Conservation (phyloP, 2,888 invertebrate species). For the Loripinus fragilis region DNA sequence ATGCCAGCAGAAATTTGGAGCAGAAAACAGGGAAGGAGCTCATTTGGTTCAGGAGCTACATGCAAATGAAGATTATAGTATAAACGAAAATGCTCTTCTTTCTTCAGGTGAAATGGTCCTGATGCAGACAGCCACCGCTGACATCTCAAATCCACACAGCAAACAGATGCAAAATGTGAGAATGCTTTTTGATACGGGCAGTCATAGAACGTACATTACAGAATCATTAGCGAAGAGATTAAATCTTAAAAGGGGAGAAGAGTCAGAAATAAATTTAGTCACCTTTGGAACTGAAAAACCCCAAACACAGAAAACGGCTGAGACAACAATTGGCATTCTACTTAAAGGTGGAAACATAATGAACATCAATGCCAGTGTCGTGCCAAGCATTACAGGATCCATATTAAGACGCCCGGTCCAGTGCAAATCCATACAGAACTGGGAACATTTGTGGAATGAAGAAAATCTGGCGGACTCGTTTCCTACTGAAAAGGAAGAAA, state of each 20-base stretch:
- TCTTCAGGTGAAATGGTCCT: conserved; percentile 22
- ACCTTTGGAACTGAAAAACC: conserved; percentile 10
- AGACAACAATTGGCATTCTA: conserved; percentile 5
- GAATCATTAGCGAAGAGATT: conserved; percentile 23
- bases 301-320: neutral
- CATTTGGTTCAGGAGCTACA: conserved; percentile 13
- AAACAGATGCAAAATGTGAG: conserved; percentile 5
- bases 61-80: conserved; percentile 3
- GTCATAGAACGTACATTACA: conserved; percentile 15
- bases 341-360: conserved; percentile 4
- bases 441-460: conserved; percentile 17
- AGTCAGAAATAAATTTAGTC: conserved; percentile 2
- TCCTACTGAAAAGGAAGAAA: conserved; percentile 1
- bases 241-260: conserved; percentile 2
- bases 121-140: conserved; percentile 19
- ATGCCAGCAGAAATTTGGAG: conserved; percentile 12
- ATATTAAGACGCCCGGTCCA: conserved; percentile 11
- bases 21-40: neutral
- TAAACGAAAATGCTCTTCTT: conserved; percentile 22
- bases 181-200: conserved; percentile 18
- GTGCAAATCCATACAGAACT: conserved; percentile 4
- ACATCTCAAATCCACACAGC: neutral
- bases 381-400: conserved; percentile 10
- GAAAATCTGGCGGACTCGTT: conserved; percentile 15
- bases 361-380: conserved; percentile 12